phyloP scores from a whole-genome alignment of 1,140 invertebrate species.

The Nasonia vitripennis region DNA sequence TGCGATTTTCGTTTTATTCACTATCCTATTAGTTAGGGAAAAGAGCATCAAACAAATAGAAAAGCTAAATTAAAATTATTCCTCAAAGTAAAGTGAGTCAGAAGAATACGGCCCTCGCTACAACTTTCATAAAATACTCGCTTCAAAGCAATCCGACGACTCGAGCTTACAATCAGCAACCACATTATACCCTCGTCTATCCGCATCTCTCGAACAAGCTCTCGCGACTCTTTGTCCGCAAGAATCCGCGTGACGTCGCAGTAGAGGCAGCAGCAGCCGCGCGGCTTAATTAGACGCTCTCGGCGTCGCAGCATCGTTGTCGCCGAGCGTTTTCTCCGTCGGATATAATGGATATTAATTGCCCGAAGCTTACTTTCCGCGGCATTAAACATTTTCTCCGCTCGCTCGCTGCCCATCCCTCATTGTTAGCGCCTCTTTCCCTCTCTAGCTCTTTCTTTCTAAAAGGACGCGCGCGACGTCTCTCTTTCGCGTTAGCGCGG shows the following conservation, averaged over 20 bases:
- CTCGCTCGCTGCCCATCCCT: slow-evolving; percentile 66
- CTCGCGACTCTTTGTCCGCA: slow-evolving; percentile 52
- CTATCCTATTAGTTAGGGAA: too few species aligned
- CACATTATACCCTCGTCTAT: not conserved
- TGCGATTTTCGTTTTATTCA: too few species aligned
- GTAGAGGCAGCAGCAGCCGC: slow-evolving; percentile 17
- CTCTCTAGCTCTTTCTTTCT: slow-evolving; percentile 32
- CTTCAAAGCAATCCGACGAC: not conserved
- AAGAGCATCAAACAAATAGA: too few species aligned
- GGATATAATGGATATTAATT: slow-evolving; percentile 76
- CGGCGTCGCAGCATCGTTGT: slow-evolving; percentile 49
- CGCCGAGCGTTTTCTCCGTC: slow-evolving; percentile 47
- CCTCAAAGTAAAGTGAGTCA: too few species aligned
- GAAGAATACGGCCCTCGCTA: too few species aligned
- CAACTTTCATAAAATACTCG: too few species aligned
- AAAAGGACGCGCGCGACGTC: slow-evolving; percentile 26
- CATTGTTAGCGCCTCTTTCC: slow-evolving; percentile 69
- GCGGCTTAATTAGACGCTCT: slow-evolving; percentile 55
- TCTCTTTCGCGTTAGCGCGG: slow-evolving; percentile 22
- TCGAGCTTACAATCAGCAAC: not conserved
- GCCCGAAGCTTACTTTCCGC: slow-evolving; percentile 72
- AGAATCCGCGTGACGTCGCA: slow-evolving; percentile 56
- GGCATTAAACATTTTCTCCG: slow-evolving; percentile 74
- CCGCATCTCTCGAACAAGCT: slow-evolving; percentile 8
- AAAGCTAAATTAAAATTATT: too few species aligned